phyloP scores from a whole-genome alignment of 1,140 invertebrate species.

The Drosophila ambigua region DNA sequence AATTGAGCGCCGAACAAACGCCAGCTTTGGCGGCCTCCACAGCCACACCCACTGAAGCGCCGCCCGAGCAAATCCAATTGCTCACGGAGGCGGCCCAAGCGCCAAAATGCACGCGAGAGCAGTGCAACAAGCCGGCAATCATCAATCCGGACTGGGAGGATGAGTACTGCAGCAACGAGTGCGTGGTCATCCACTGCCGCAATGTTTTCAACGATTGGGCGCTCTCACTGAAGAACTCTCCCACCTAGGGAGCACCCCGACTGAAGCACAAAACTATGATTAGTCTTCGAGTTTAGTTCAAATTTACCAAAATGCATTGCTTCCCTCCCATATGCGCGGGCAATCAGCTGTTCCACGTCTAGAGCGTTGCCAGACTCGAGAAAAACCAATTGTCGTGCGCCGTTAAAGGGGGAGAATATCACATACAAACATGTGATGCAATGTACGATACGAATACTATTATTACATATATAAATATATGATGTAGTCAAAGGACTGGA shows the following conservation, averaged over 20 bases:
- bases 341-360: background rate
- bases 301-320: background rate
- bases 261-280: slow-evolving; percentile 10
- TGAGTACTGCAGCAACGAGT: slow-evolving; percentile 99
- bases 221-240: slow-evolving; percentile 58
- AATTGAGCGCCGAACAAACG: slow-evolving; percentile 45
- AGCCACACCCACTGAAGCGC: slow-evolving; percentile 37
- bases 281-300: slow-evolving; percentile 15
- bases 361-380: too few species aligned
- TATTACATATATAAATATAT: background rate
- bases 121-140: slow-evolving; percentile 95
- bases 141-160: slow-evolving; percentile 98
- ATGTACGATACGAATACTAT: slow-evolving; percentile 4
- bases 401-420: background rate
- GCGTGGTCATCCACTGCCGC: slow-evolving; percentile 97
- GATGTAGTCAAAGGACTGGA: too few species aligned
- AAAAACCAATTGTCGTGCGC: background rate
- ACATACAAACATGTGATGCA: background rate
- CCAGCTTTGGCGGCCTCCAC: slow-evolving; percentile 79
- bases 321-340: background rate
- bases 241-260: slow-evolving; percentile 34
- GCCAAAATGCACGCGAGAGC: slow-evolving; percentile 93
- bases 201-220: slow-evolving; percentile 82
- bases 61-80: slow-evolving; percentile 68
- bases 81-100: slow-evolving; percentile 76